Conservation (phyloP, 2,797 vertebrate genomes). For the Tachyglossus aculeatus region DNA sequence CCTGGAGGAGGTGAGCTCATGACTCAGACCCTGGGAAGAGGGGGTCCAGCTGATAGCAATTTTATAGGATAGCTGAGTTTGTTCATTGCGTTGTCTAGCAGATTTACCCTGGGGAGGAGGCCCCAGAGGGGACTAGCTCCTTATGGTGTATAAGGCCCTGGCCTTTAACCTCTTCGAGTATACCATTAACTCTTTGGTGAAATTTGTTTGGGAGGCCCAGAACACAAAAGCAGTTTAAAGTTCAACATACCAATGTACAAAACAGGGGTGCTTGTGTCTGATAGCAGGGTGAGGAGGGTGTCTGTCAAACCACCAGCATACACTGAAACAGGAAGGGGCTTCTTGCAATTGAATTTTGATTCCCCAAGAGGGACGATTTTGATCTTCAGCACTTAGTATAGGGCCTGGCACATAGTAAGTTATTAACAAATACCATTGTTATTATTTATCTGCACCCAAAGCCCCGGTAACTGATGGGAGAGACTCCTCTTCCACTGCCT, state of each 20-base stretch:
- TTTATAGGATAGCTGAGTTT: slow-evolving; percentile 59
- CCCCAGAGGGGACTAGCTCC: slow-evolving; percentile 43
- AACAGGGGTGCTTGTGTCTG: no score
- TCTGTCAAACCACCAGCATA: no score
- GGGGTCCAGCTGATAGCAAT: slow-evolving; percentile 70
- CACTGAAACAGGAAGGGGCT: slow-evolving; percentile 52
- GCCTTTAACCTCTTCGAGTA: slow-evolving; percentile 47
- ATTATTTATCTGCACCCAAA: slow-evolving; percentile 11
- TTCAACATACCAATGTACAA: slow-evolving; percentile 51
- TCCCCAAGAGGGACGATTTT: slow-evolving; percentile 27
- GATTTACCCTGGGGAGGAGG: slow-evolving; percentile 51
- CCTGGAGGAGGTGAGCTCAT: no score
- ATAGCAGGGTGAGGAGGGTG: slow-evolving; percentile 54
- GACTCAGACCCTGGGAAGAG: slow-evolving; percentile 59
- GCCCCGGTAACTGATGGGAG: slow-evolving; percentile 7
- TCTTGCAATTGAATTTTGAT: slow-evolving; percentile 48
- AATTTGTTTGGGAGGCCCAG: slow-evolving; percentile 50
- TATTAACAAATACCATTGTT: no score
- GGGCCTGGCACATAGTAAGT: no score
- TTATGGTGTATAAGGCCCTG: slow-evolving; percentile 50
- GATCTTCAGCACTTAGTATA: slow-evolving; percentile 23
- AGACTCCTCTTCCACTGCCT: slow-evolving; percentile 18
- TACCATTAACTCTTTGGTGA: slow-evolving; percentile 46
- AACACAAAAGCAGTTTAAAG: slow-evolving; percentile 35
- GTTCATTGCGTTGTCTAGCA: slow-evolving; percentile 55